Percentiles rank a stretch among this genome's conserved stretches.
Conservation (phyloP, 37 sponge, comb jelly and placozoan species). For the Beroe forskalii region DNA sequence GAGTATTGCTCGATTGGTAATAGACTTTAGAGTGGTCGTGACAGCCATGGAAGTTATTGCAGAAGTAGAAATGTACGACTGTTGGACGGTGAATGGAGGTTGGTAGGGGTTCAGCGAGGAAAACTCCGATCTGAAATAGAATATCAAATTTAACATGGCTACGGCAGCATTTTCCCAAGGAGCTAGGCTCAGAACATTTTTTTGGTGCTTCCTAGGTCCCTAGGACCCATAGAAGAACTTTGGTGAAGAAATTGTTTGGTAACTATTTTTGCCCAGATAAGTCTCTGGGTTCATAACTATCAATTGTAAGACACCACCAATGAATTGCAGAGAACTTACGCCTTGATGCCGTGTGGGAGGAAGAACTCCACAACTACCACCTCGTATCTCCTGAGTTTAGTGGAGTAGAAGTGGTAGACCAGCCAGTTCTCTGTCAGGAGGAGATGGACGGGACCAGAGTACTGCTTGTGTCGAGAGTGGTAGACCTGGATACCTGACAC, state of each 20-base stretch:
- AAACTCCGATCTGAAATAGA: slow-evolving; percentile 56
- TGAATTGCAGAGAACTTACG: neutral
- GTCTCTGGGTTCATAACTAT: too few species aligned
- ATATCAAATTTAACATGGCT: too few species aligned
- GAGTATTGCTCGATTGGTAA: slow-evolving; percentile 50
- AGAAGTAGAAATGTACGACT: slow-evolving; percentile 38
- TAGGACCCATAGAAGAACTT: too few species aligned
- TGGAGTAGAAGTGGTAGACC: slow-evolving; percentile 61
- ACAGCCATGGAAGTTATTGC: neutral
- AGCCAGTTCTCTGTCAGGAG: slow-evolving; percentile 93
- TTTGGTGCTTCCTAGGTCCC: too few species aligned
- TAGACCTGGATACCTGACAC: slow-evolving; percentile 81
- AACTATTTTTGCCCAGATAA: too few species aligned
- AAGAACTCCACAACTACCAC: slow-evolving; percentile 54
- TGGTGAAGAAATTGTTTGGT: too few species aligned
- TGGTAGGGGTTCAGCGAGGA: slow-evolving; percentile 15
- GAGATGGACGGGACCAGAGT: slow-evolving; percentile 78
- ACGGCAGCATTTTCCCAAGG: too few species aligned
- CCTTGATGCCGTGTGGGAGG: neutral
- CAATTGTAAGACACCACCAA: too few species aligned
- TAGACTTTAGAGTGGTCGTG: slow-evolving; percentile 42
- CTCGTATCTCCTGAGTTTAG: slow-evolving; percentile 59
- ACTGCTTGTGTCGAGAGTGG: slow-evolving; percentile 76
- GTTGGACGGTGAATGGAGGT: slow-evolving; percentile 1
- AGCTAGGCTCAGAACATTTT: too few species aligned